Percentiles rank a stretch among this genome's conserved stretches.
Evolutionary conservation across 2,888 invertebrate species (phyloP).

Genomic region (Eledona agricola): DNA sequence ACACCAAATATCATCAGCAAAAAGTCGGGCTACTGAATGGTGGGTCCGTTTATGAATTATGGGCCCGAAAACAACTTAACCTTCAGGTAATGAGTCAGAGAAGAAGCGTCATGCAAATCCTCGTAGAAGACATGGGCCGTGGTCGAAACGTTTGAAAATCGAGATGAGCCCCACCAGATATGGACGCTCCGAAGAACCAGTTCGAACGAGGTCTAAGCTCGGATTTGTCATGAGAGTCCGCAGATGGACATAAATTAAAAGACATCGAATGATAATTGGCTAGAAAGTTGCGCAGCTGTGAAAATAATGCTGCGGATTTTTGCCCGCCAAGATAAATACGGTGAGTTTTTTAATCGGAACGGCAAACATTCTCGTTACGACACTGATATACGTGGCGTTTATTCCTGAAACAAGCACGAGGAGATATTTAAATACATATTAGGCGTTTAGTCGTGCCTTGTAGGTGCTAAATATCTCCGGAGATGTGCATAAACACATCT

Average conservation of each 20-base stretch:
- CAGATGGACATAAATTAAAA: slow-evolving; percentile 16
- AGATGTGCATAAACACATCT: slow-evolving; percentile 21
- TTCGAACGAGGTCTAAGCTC: slow-evolving; percentile 3
- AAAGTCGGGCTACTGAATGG: too few relatives aligned
- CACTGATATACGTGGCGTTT: slow-evolving; percentile 35
- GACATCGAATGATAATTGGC: slow-evolving; percentile 19
- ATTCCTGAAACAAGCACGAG: slow-evolving; percentile 37
- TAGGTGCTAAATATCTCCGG: slow-evolving; percentile 41
- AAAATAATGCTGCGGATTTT: slow-evolving; percentile 27
- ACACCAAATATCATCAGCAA: too few relatives aligned
- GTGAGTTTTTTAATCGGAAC: slow-evolving; percentile 26
- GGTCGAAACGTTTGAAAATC: too few relatives aligned
- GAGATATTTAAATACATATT: slow-evolving; percentile 40
- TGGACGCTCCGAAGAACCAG: too few relatives aligned
- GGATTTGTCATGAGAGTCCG: slow-evolving; percentile 15
- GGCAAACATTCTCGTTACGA: slow-evolving; percentile 35
- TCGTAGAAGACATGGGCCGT: too few relatives aligned
- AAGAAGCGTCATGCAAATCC: too few relatives aligned
- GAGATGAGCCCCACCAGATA: too few relatives aligned
- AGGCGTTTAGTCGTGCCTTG: slow-evolving; percentile 37
- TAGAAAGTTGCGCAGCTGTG: slow-evolving; percentile 32
- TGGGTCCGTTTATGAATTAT: too few relatives aligned
- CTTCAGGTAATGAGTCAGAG: too few relatives aligned
- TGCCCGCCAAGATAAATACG: slow-evolving; percentile 29
- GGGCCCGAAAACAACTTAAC: too few relatives aligned